Evolutionary conservation across 2,113 vertebrate genomes (phyloP), one percentile per base, ranked within the genome.

Genomic region (Microcebus griseorufus): DNA sequence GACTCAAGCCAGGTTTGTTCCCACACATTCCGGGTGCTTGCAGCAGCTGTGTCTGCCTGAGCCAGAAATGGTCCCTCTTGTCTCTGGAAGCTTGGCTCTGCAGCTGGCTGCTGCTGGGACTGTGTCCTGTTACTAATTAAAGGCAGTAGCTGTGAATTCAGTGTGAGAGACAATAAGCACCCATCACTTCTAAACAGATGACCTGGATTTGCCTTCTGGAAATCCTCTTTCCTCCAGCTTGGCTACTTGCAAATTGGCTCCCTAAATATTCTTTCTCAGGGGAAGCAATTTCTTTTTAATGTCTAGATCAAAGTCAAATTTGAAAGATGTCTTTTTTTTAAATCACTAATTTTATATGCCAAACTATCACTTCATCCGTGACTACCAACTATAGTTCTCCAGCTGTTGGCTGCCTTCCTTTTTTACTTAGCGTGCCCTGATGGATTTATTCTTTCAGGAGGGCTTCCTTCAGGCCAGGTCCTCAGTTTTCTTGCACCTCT

Each of bases 81-180:
- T 69, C 73, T 96, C 67, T 91, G 65, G 58, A 92, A 73, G 69
- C 62, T 55, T 42, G 97, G 94, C 92, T 58, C 81, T 86, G 67
- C 17, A 94, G 70, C 25, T 87, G 93, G 78, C 95, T 76, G 37
- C 42, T 48, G 37, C 79, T 76, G 79, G 72, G 84, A 55, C 83
- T 70, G 91, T 95, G 86, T 67, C 37, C 16, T 92, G 18, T 89
- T 96, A 79, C 97, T 95, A 95, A 98, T 96, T 97, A 98, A 90
- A 98, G 11, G 34, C 27, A 94, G 95, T 94, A 95, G 75, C 82
- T 72, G 81, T 95, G 70, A 97, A 78, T 92, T 98, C 91, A 83
- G 55, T 51, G 94, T 64, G 90, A 70, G 64, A 97, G 86, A 94
- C 85, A 94, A 29, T 55, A 97, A 96, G 94, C 70, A 0, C 78